Evolutionary conservation across 2,888 invertebrate genomes (phyloP).

Genomic region (Tenthredo notha): DNA sequence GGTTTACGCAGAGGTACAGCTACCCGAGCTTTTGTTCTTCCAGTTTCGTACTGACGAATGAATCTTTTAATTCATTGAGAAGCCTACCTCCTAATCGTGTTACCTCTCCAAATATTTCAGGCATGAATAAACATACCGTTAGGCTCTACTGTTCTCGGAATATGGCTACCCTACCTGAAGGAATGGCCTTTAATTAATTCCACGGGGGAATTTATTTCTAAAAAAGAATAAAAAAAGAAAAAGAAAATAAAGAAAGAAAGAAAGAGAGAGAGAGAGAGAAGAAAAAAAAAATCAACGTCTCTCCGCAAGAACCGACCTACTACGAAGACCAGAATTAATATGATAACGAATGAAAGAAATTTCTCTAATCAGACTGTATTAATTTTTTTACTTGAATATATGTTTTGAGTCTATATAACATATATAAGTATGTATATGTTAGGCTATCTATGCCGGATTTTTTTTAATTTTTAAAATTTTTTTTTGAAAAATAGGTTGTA

Average conservation of each 20-base stretch:
- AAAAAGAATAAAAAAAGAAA: not conserved
- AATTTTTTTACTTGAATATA: too few relatives aligned
- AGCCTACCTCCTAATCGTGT: slow-evolving; percentile 19
- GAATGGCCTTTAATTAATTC: slow-evolving; percentile 30
- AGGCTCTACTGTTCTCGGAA: slow-evolving; percentile 8
- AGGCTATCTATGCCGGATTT: not conserved
- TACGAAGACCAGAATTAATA: not conserved
- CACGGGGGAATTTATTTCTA: slow-evolving; percentile 11
- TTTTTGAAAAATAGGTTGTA: not conserved
- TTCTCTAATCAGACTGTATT: too few relatives aligned
- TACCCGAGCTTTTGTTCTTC: slow-evolving; percentile 4
- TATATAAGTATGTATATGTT: too few relatives aligned
- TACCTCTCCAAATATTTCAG: slow-evolving; percentile 31
- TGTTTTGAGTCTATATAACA: too few relatives aligned
- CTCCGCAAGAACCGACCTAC: not conserved
- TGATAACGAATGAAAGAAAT: not conserved
- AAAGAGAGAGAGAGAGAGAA: not conserved
- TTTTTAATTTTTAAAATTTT: not conserved
- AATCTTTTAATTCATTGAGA: slow-evolving; percentile 31
- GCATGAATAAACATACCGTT: slow-evolving; percentile 29
- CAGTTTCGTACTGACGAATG: slow-evolving; percentile 17
- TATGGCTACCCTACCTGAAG: not conserved
- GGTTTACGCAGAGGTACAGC: not conserved
- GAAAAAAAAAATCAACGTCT: not conserved
- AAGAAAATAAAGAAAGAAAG: not conserved